Conservation (phyloP, 2,888 invertebrate genomes). For the Melieria crassipennis region DNA sequence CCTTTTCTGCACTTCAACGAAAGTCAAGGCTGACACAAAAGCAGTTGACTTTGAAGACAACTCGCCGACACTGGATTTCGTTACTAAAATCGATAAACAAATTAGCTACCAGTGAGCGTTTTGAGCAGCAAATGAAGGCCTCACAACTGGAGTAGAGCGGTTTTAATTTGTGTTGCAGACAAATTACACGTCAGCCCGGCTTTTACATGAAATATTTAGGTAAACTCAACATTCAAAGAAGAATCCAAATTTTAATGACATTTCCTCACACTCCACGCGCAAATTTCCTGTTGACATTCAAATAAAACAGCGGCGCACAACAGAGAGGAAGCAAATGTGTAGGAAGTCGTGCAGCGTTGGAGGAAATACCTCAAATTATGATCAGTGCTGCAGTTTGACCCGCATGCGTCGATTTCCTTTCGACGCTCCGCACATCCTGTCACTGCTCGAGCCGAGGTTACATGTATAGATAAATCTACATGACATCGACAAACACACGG, state of each 20-base stretch:
- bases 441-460: slow-evolving; percentile 1
- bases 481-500: too few relatives aligned
- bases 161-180: too few relatives aligned
- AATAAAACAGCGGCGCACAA: slow-evolving; percentile 9
- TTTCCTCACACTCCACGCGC: slow-evolving; percentile 4
- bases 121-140: too few relatives aligned
- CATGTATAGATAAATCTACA: too few relatives aligned
- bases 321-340: neutral
- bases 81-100: too few relatives aligned
- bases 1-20: slow-evolving; percentile 37
- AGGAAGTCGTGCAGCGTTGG: slow-evolving; percentile 1
- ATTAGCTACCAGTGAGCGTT: too few relatives aligned
- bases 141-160: too few relatives aligned
- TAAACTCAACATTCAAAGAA: too few relatives aligned
- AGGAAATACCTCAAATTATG: slow-evolving; percentile 28
- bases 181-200: too few relatives aligned
- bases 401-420: slow-evolving; percentile 20
- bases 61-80: neutral
- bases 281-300: slow-evolving; percentile 24
- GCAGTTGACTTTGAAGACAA: slow-evolving; percentile 30
- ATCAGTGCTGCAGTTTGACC: neutral
- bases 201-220: too few relatives aligned
- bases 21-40: slow-evolving; percentile 54
- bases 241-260: too few relatives aligned
- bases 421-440: slow-evolving; percentile 33